Percentiles rank a stretch among this genome's conserved stretches.
phyloP scores from a whole-genome alignment of 2,888 invertebrate genomes.

The Aspidapion aeneum region DNA sequence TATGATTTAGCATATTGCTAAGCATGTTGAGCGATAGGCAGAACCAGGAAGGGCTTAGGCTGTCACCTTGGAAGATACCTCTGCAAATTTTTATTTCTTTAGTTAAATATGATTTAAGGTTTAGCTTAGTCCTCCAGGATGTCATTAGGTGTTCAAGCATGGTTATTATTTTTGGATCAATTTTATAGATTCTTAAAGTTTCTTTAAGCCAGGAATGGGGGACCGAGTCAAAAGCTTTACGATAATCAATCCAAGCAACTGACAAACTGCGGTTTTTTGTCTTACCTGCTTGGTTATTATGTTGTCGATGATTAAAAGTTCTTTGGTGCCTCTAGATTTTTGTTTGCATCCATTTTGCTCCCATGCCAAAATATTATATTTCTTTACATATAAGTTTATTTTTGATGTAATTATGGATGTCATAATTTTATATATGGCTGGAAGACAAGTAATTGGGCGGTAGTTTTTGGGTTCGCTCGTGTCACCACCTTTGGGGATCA shows the following conservation, averaged over 20 bases:
- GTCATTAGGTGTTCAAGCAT: no score
- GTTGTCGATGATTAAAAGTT: neutral
- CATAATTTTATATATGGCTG: slow-evolving; percentile 10
- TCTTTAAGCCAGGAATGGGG: neutral
- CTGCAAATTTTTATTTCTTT: neutral
- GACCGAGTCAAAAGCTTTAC: neutral
- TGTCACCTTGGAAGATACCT: slow-evolving; percentile 1
- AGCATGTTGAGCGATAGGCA: neutral
- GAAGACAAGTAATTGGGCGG: slow-evolving; percentile 24
- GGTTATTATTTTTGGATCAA: neutral
- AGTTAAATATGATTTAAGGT: neutral
- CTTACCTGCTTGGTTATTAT: neutral
- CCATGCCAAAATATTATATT: neutral
- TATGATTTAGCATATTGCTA: neutral
- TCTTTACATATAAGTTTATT: neutral
- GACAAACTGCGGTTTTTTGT: neutral
- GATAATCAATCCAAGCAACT: neutral
- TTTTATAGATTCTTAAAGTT: neutral
- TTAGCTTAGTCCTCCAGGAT: no score
- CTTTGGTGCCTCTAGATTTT: neutral
- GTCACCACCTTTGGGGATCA: slow-evolving; percentile 15
- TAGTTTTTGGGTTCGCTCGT: slow-evolving; percentile 17
- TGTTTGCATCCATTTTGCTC: neutral
- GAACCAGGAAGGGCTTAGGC: slow-evolving; percentile 1
- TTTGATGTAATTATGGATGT: neutral